A percentile compares a stretch with the other conserved stretches of the same genome.
phyloP scores from a whole-genome alignment of 2,888 invertebrate genomes.

The Coenonympha arcania region DNA sequence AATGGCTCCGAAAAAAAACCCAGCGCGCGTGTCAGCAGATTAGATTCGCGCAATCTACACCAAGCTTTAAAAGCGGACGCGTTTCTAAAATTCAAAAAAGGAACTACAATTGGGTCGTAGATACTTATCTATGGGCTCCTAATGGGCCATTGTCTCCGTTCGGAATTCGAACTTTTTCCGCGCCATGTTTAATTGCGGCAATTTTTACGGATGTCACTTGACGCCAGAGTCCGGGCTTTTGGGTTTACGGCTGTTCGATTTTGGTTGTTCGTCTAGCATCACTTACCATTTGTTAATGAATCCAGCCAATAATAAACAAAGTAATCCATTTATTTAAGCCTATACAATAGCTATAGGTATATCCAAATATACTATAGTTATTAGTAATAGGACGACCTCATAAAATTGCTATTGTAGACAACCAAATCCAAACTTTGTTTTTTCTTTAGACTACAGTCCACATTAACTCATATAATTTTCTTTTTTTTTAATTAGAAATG shows the following conservation, averaged over 20 bases:
- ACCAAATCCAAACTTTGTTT: no score
- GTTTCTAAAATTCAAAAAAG: slow-evolving; percentile 44
- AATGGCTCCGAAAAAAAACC: slow-evolving; percentile 13
- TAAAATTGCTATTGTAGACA: no score
- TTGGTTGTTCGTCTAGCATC: slow-evolving; percentile 23
- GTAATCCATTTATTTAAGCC: no score
- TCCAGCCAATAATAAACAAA: neutral
- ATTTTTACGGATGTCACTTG: slow-evolving; percentile 65
- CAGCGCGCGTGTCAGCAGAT: slow-evolving; percentile 14
- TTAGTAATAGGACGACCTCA: no score
- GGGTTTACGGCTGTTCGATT: slow-evolving; percentile 32
- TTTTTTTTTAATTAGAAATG: no score
- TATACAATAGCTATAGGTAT: no score
- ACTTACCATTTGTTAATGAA: neutral
- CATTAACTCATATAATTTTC: no score
- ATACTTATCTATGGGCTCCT: slow-evolving; percentile 62
- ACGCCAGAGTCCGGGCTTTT: slow-evolving; percentile 39
- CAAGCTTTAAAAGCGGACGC: slow-evolving; percentile 26
- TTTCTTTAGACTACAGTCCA: no score
- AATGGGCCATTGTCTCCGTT: slow-evolving; percentile 67
- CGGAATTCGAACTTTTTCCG: slow-evolving; percentile 51
- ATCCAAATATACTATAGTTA: no score
- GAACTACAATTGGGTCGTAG: slow-evolving; percentile 55
- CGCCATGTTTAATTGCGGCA: slow-evolving; percentile 62
- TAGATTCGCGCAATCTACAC: slow-evolving; percentile 24